These are phyloP conservation scores for Apotomis betuletana DNA, from an alignment of 2,888 invertebrate genomes.

Conservation along the genomic window DNA sequence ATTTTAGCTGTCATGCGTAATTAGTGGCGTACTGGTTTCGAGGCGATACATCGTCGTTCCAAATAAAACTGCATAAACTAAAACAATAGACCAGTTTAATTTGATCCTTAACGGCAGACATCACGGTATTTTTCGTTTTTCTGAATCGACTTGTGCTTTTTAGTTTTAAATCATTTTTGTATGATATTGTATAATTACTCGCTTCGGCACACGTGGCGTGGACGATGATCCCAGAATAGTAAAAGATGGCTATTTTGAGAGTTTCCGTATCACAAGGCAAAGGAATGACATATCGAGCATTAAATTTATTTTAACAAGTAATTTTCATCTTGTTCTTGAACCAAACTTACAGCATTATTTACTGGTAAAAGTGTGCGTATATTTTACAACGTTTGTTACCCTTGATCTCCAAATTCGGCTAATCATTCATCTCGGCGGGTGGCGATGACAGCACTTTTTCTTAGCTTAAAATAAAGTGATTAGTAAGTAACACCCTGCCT, in stretches of 20 bases:
- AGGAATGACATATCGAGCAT: not conserved
- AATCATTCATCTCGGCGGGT: not conserved
- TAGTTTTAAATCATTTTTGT: not conserved
- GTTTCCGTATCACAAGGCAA: not conserved
- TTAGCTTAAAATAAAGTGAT: not conserved
- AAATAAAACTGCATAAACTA: conserved; percentile 10
- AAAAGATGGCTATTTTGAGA: conserved; percentile 9
- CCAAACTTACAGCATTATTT: not conserved
- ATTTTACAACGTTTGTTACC: too few species aligned
- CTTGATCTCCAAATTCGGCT: not conserved
- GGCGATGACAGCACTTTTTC: not conserved
- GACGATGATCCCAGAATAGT: conserved; percentile 21
- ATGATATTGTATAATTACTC: conserved; percentile 31
- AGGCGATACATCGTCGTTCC: conserved; percentile 12
- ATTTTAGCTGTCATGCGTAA: conserved; percentile 39
- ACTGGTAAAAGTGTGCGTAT: not conserved
- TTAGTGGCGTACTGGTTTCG: conserved; percentile 25
- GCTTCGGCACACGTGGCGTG: conserved; percentile 28
- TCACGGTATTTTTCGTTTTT: conserved; percentile 2
- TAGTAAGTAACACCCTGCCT: not conserved
- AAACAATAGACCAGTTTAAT: not conserved
- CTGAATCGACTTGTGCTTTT: conserved; percentile 1
- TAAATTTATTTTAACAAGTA: not conserved
- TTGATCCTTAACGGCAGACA: not conserved
- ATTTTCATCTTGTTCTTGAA: not conserved